A percentile compares a stretch with the other conserved stretches of the same genome.
Evolutionary conservation across 1,140 invertebrate species (phyloP).

Genomic region (Drosophila prosaltans): DNA sequence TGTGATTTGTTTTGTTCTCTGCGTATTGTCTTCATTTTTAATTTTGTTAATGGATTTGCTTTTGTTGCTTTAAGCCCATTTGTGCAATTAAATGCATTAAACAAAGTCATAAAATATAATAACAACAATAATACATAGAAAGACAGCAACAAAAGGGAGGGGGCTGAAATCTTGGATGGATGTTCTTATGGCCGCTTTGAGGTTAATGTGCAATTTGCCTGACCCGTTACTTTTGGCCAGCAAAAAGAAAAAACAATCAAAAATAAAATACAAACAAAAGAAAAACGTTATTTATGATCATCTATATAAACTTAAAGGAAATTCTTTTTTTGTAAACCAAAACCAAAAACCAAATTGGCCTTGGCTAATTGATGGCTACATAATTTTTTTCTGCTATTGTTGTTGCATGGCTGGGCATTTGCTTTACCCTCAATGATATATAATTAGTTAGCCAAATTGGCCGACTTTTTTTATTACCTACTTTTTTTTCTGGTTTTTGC

Average conservation of each 20-base stretch:
- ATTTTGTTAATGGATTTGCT: slow-evolving; percentile 71
- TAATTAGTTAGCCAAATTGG: slow-evolving; percentile 66
- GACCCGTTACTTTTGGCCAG: slow-evolving; percentile 4
- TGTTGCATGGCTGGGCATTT: slow-evolving; percentile 41
- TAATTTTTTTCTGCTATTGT: slow-evolving; percentile 30
- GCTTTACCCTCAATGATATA: slow-evolving; percentile 58
- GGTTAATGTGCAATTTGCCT: slow-evolving; percentile 59
- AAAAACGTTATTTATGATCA: slow-evolving; percentile 32
- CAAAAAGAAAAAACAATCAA: background rate
- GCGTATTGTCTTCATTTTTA: slow-evolving; percentile 57
- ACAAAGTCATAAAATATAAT: slow-evolving; percentile 55
- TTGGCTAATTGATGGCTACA: slow-evolving; percentile 56
- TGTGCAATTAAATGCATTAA: slow-evolving; percentile 70
- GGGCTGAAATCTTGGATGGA: background rate
- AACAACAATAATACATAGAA: slow-evolving; percentile 46
- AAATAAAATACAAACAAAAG: background rate
- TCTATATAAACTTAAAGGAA: slow-evolving; percentile 19
- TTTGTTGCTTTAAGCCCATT: slow-evolving; percentile 41
- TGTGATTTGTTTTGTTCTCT: slow-evolving; percentile 33
- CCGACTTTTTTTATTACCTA: slow-evolving; percentile 18
- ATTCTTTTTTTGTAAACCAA: background rate
- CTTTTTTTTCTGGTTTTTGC: background rate
- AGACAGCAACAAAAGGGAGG: slow-evolving; percentile 13
- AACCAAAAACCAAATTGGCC: slow-evolving; percentile 30
- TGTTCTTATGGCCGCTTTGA: slow-evolving; percentile 51